Evolutionary conservation across 2,888 invertebrate genomes (phyloP), one percentile per base, ranked within the genome.

Genomic region (Ectemnius cavifrons): DNA sequence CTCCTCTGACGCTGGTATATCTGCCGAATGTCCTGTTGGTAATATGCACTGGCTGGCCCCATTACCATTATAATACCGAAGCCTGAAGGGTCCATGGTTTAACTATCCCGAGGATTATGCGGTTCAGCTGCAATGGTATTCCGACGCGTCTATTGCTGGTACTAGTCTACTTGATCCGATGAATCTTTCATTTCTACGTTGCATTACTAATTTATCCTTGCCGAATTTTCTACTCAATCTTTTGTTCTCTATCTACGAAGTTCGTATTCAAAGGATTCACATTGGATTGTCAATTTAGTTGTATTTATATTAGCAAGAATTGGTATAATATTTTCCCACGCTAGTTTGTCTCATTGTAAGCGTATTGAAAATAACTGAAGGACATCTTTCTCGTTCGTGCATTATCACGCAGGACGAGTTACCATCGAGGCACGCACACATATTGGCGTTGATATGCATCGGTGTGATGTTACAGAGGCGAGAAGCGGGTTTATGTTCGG

Each of bases 401-500:
- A 18, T 64, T 56, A 57, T 64, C 64, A 2, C 63, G 14, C 27
- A 1, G 37, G 13, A 28, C 13, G 56, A 28, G 27, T 14, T 56
- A 28, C 11, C 27, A 20, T 8, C 27, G 20, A 27, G 20, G 20
- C 13, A 23, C 57, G 27, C 71, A 71, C 75, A 71, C 75, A 71
- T 72, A 73, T 76, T 74, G 70, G 76, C 83, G 80, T 84, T 86
- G 83, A 85, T 84, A 84, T 83, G 73, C 37, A 37, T 37, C 69
- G 79, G 84, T 82, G 79, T 77, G 80, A 75, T 16, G 16, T 16
- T 5, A 78, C 73, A 76, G 73, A 63, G 77, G 67, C 69, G 78
- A 71, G 73, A 81, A 81, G 72, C 73, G 69, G 59, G 74, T 78
- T 71, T 73, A 68, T 77, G 80, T 78, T 75, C 65, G 23, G 23